phyloP scores from a whole-genome alignment of 2,113 vertebrate genomes.

The Phrynocephalus versicolor region DNA sequence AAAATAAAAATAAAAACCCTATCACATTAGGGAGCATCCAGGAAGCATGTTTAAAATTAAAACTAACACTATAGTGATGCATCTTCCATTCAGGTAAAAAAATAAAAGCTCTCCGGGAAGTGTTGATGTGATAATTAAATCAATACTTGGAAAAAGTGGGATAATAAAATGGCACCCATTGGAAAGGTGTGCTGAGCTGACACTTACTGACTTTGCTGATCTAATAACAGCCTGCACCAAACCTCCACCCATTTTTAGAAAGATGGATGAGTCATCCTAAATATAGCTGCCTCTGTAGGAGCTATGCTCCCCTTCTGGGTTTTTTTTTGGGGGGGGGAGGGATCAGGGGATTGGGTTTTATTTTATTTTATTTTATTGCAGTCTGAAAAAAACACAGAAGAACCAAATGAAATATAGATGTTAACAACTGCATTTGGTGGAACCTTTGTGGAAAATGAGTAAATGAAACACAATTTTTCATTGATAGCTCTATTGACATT shows the following conservation, averaged over 20 bases:
- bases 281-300: neutral
- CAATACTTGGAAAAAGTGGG: too few relatives aligned
- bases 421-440: too few relatives aligned
- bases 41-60: neutral
- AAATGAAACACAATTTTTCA: too few relatives aligned
- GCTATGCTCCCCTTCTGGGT: neutral
- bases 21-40: too few relatives aligned
- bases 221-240: neutral
- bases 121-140: neutral
- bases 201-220: neutral
- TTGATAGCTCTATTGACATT: neutral
- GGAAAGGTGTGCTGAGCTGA: neutral
- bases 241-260: neutral
- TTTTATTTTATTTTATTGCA: too few relatives aligned
- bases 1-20: too few relatives aligned
- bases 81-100: neutral
- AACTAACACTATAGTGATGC: neutral
- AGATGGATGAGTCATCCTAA: neutral
- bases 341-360: too few relatives aligned
- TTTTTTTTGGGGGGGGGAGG: neutral
- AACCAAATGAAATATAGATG: too few relatives aligned
- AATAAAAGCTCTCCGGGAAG: neutral
- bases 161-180: neutral
- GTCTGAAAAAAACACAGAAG: neutral
- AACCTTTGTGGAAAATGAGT: too few relatives aligned